Conservation (phyloP, 2,113 vertebrate species). For the Tringa solitaria region DNA sequence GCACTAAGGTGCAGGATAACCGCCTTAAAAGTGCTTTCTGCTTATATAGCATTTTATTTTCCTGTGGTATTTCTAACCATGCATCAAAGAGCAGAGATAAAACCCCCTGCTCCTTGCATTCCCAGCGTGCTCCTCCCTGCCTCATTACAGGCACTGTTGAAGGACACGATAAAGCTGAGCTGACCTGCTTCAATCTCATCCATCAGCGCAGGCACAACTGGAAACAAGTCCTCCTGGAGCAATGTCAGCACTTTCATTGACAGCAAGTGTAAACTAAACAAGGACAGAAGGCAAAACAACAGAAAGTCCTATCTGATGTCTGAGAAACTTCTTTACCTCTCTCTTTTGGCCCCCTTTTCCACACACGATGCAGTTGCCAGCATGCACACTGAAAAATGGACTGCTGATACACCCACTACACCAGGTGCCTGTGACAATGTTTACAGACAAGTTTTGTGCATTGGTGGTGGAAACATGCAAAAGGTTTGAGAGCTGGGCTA, state of each 20-base stretch:
- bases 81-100: background rate
- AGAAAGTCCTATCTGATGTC: background rate
- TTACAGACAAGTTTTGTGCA: background rate
- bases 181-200: background rate
- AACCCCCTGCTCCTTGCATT: constrained; percentile 12
- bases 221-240: background rate
- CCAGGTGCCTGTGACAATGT: background rate
- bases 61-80: background rate
- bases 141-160: constrained; percentile 32
- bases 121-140: background rate
- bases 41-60: constrained; percentile 23
- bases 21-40: background rate
- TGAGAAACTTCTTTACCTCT: background rate
- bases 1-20: background rate
- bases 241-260: background rate
- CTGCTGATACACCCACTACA: background rate
- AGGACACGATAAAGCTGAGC: constrained; percentile 29
- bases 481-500: background rate
- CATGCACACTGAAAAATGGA: background rate
- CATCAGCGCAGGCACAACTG: constrained; percentile 5
- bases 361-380: background rate
- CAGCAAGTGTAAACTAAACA: background rate
- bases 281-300: background rate
- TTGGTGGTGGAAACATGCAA: background rate
- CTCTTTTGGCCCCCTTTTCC: background rate